These are phyloP conservation scores for Lasiommata megera DNA, from an alignment of 2,888 invertebrate species.

Conservation along the genomic window DNA sequence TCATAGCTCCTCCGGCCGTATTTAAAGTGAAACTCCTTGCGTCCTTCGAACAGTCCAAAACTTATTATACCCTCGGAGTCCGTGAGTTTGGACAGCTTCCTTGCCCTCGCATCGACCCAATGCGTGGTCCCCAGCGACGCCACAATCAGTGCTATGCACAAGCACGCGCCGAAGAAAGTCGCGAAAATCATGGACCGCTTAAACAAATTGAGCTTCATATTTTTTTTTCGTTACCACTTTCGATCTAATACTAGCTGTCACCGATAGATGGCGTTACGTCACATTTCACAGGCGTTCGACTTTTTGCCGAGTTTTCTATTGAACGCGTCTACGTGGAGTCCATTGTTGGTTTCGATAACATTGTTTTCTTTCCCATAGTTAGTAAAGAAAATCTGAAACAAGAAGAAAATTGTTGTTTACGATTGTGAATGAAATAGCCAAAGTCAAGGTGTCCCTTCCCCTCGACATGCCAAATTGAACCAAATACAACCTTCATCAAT, in stretches of 20 bases:
- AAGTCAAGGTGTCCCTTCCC: slow-evolving; percentile 9
- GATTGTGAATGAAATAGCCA: neutral
- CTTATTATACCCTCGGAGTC: slow-evolving; percentile 88
- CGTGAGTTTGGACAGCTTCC: slow-evolving; percentile 83
- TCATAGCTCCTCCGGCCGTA: slow-evolving; percentile 89
- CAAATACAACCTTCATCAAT: too few species aligned
- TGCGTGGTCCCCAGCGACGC: slow-evolving; percentile 92
- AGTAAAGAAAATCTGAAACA: slow-evolving; percentile 60
- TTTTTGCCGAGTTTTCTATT: slow-evolving; percentile 52
- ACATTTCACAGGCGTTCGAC: slow-evolving; percentile 44
- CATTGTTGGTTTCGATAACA: slow-evolving; percentile 57
- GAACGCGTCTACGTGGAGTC: slow-evolving; percentile 46
- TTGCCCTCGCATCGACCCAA: slow-evolving; percentile 90
- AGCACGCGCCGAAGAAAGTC: slow-evolving; percentile 89
- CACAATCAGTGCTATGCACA: slow-evolving; percentile 88
- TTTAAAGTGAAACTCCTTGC: slow-evolving; percentile 88
- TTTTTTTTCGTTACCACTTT: slow-evolving; percentile 47
- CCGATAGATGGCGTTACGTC: slow-evolving; percentile 66
- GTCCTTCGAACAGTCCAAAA: slow-evolving; percentile 94
- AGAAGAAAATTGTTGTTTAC: slow-evolving; percentile 20
- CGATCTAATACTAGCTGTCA: slow-evolving; percentile 30
- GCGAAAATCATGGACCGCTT: slow-evolving; percentile 90
- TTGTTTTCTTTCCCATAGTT: slow-evolving; percentile 46
- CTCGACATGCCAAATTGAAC: too few species aligned
- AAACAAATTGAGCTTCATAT: slow-evolving; percentile 85